phyloP scores from a whole-genome alignment of 2,888 invertebrate genomes.

The Amphimallon solstitiale region DNA sequence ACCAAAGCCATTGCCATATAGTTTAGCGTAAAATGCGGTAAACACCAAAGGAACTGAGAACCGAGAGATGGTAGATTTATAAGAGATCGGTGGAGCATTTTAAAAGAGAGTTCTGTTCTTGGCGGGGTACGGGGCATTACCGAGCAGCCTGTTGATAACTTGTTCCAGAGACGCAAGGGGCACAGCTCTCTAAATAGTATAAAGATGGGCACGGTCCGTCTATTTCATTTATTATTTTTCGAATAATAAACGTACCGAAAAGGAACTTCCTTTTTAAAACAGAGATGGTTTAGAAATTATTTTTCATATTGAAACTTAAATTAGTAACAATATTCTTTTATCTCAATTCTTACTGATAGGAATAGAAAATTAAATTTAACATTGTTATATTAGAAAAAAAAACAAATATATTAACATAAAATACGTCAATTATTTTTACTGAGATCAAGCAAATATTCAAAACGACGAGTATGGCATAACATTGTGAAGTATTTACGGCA shows the following conservation, averaged over 20 bases:
- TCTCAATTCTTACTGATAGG: too few relatives aligned
- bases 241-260: conserved; percentile 21
- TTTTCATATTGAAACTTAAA: neutral
- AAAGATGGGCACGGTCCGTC: conserved; percentile 39
- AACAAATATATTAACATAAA: too few relatives aligned
- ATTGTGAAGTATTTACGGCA: too few relatives aligned
- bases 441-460: too few relatives aligned
- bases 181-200: conserved; percentile 35
- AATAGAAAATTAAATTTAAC: too few relatives aligned
- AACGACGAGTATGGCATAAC: too few relatives aligned
- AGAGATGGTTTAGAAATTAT: conserved; percentile 1
- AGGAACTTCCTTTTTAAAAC: conserved; percentile 21
- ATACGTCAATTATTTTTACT: too few relatives aligned
- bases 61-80: conserved; percentile 44
- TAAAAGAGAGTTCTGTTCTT: conserved; percentile 45
- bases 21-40: conserved; percentile 35
- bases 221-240: conserved; percentile 35
- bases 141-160: conserved; percentile 48
- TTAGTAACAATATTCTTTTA: too few relatives aligned
- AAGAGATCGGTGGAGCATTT: conserved; percentile 44
- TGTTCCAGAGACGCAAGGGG: conserved; percentile 42
- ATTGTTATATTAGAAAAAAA: too few relatives aligned
- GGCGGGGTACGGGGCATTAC: conserved; percentile 37
- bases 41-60: conserved; percentile 44
- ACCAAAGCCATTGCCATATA: conserved; percentile 26